Conservation (phyloP, 2,113 vertebrate genomes). For the Hippoglossus stenolepis region DNA sequence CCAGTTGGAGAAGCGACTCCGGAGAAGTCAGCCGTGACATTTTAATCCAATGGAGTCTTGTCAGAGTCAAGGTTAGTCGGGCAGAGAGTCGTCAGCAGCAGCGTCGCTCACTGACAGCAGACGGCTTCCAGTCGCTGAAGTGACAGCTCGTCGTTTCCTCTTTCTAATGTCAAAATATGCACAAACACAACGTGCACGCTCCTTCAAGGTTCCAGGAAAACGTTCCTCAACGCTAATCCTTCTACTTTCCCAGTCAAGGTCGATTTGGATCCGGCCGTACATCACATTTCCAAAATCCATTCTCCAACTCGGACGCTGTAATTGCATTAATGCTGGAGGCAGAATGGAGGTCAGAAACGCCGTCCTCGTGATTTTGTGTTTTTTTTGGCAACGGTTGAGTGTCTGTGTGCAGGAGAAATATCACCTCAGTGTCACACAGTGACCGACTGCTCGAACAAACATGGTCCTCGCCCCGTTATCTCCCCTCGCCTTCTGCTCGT, state of each 20-base stretch:
- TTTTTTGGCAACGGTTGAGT: background rate
- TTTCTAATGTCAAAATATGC: conserved; percentile 36
- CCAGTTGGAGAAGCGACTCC: too few relatives aligned
- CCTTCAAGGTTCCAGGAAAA: conserved; percentile 51
- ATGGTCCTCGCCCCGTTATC: background rate
- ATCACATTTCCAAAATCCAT: conserved; percentile 45
- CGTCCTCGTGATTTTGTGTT: background rate
- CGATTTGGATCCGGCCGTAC: conserved; percentile 57
- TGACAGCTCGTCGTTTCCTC: conserved; percentile 33
- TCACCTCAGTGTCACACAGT: background rate
- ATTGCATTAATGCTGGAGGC: conserved; percentile 56
- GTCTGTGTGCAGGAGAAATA: background rate
- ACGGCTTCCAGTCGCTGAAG: conserved; percentile 1
- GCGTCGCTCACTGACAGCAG: conserved; percentile 44
- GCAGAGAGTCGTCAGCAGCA: conserved; percentile 32
- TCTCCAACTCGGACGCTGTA: conserved; percentile 25
- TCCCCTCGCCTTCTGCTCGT: background rate
- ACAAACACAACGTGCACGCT: conserved; percentile 21
- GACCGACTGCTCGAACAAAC: background rate
- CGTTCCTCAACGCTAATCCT: conserved; percentile 62
- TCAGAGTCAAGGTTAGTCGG: conserved; percentile 60
- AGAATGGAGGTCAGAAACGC: conserved; percentile 38
- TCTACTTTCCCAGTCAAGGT: conserved; percentile 67
- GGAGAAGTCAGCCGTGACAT: conserved; percentile 19
- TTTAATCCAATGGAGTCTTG: conserved; percentile 39